These are phyloP conservation scores for Acropora tenuis DNA, from an alignment of 64 coral and sea anemone species.

Conservation along the genomic window DNA sequence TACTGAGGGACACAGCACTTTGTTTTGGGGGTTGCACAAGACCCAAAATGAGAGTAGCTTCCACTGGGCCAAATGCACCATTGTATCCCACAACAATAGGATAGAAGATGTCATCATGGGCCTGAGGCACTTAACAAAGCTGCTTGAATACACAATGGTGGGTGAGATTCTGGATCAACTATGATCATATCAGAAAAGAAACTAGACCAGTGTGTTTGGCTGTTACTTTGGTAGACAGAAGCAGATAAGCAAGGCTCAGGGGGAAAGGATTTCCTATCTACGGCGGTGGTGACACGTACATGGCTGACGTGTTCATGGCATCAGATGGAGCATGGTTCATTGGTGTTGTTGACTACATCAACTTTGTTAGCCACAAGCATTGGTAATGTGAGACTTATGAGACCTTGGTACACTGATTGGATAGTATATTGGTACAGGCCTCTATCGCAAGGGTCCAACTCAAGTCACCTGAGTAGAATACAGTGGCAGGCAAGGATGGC, in stretches of 20 bases:
- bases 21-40: slow-evolving; percentile 27
- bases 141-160: background rate
- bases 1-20: slow-evolving; percentile 54
- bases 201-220: background rate
- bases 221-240: background rate
- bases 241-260: background rate
- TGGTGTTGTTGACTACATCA: background rate
- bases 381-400: slow-evolving; percentile 4
- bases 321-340: background rate
- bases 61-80: slow-evolving; percentile 24
- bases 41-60: slow-evolving; percentile 47
- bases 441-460: slow-evolving; percentile 8
- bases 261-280: background rate
- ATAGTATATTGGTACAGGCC: background rate
- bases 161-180: background rate
- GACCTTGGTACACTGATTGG: background rate
- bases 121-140: background rate
- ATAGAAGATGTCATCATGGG: slow-evolving; percentile 18
- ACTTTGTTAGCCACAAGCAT: background rate
- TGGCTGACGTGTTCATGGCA: background rate
- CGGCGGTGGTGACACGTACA: background rate
- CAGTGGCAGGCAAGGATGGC: background rate
- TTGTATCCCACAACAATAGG: slow-evolving; percentile 16
- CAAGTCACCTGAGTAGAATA: slow-evolving; percentile 15
- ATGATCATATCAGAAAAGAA: background rate